Evolutionary conservation across 2,888 invertebrate genomes (phyloP).

Genomic region (Litoditis marina): DNA sequence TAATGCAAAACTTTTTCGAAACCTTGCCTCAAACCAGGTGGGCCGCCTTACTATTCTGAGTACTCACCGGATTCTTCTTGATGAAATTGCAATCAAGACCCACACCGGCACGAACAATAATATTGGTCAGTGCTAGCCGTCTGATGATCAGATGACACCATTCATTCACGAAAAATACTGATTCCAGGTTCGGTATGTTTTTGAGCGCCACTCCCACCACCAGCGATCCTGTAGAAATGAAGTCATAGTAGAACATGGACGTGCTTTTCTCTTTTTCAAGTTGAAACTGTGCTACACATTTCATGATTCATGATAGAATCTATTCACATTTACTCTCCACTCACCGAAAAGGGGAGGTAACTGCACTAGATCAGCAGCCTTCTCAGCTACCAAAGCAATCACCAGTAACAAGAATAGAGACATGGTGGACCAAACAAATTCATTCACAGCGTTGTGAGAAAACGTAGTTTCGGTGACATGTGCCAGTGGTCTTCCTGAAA

Average conservation of each 20-base stretch:
- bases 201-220: conserved; percentile 30
- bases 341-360: conserved; percentile 27
- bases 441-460: conserved; percentile 22
- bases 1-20: too few relatives aligned
- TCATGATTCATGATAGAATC: too few relatives aligned
- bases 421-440: conserved; percentile 27
- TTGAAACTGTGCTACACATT: too few relatives aligned
- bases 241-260: not conserved
- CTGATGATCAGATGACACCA: conserved; percentile 31
- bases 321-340: too few relatives aligned
- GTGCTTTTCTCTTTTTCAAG: not conserved
- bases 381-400: conserved; percentile 21
- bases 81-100: conserved; percentile 27
- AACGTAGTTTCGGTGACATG: too few relatives aligned
- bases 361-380: conserved; percentile 22
- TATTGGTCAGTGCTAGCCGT: conserved; percentile 26
- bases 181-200: conserved; percentile 24
- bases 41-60: too few relatives aligned
- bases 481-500: too few relatives aligned
- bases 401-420: conserved; percentile 26
- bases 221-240: conserved; percentile 23
- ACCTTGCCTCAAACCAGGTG: too few relatives aligned
- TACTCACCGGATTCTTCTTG: conserved; percentile 22
- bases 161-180: conserved; percentile 26
- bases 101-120: conserved; percentile 36